Conservation (phyloP, 2,113 vertebrate genomes). For the Parus major region DNA sequence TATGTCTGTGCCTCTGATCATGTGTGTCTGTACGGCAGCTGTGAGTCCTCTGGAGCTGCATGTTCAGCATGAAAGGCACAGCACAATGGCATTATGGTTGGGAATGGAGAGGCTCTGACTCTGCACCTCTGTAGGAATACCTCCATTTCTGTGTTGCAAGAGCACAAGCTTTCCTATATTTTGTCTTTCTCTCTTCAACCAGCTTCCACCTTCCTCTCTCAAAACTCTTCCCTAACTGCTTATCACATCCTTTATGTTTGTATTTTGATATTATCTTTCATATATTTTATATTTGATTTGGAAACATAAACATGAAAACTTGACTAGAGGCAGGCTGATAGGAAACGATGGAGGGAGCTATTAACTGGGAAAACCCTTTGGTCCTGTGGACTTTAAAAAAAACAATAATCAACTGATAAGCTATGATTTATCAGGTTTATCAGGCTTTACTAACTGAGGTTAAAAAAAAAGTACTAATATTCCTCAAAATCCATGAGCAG, state of each 20-base stretch:
- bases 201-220: not conserved
- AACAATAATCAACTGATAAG: not conserved
- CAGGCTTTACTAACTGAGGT: not conserved
- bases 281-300: not conserved
- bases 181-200: not conserved
- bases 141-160: not conserved
- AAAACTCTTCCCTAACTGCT: not conserved
- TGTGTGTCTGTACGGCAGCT: not conserved
- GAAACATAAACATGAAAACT: not conserved
- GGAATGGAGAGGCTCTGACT: not conserved
- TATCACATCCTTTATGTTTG: not conserved
- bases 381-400: not conserved
- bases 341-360: rapidly evolving
- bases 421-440: not conserved
- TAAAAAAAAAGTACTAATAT: not conserved
- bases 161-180: not conserved
- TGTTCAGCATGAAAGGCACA: not conserved
- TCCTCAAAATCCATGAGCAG: not conserved
- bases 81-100: rapidly evolving
- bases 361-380: not conserved
- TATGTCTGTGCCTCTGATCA: not conserved
- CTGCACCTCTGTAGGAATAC: rapidly evolving
- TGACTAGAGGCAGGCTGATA: not conserved
- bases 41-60: not conserved
- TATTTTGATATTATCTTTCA: not conserved